Evolutionary conservation across 2,888 invertebrate species (phyloP).

Genomic region (Agapostemon virescens): DNA sequence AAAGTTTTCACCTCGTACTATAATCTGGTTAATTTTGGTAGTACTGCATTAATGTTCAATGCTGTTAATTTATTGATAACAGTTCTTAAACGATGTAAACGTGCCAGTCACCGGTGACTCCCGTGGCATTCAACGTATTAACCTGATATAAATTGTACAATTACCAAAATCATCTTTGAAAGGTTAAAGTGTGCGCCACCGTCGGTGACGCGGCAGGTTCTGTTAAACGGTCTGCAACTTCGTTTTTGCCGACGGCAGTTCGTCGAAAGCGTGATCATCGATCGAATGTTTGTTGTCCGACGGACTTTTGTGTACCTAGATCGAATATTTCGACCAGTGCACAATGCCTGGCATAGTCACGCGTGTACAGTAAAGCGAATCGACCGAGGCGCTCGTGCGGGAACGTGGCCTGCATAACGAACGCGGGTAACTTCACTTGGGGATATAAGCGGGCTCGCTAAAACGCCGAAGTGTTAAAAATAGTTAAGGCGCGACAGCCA

Average conservation of each 20-base stretch:
- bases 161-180: no score
- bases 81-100: no score
- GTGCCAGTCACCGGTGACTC: no score
- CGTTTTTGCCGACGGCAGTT: background rate
- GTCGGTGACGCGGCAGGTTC: no score
- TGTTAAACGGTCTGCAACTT: no score
- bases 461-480: slow-evolving; percentile 43
- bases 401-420: slow-evolving; percentile 71
- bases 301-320: background rate
- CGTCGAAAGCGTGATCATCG: background rate
- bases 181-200: no score
- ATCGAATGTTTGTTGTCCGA: background rate
- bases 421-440: slow-evolving; percentile 72
- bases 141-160: no score
- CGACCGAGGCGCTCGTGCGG: slow-evolving; percentile 59
- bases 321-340: background rate
- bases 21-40: no score
- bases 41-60: no score
- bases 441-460: slow-evolving; percentile 66
- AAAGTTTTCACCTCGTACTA: no score
- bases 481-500: slow-evolving; percentile 29
- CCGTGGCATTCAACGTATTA: no score
- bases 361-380: slow-evolving; percentile 77
- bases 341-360: slow-evolving; percentile 68
- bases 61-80: no score